Conservation (phyloP, 2,888 invertebrate genomes). For the Leucophenga maculata region DNA sequence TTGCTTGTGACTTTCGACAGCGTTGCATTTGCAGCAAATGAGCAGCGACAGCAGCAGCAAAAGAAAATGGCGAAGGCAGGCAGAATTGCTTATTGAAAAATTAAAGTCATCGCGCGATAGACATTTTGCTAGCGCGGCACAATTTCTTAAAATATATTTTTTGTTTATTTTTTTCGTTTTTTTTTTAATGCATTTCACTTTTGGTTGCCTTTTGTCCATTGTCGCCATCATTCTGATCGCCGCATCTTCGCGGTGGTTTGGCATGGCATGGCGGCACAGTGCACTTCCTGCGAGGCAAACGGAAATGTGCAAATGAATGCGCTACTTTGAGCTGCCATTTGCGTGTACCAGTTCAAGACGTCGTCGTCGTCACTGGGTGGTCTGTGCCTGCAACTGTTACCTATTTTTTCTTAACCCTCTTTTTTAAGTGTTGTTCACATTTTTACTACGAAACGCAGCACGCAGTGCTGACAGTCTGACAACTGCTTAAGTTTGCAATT, state of each 20-base stretch:
- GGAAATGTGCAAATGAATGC: slow-evolving; percentile 65
- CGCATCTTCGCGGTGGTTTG: slow-evolving; percentile 47
- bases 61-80: neutral
- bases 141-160: slow-evolving; percentile 16
- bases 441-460: no score
- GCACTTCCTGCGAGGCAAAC: slow-evolving; percentile 57
- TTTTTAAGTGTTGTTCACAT: no score
- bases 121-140: slow-evolving; percentile 12
- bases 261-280: slow-evolving; percentile 47
- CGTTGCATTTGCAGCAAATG: slow-evolving; percentile 46
- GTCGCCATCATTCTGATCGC: neutral
- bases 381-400: no score
- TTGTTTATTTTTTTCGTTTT: slow-evolving; percentile 1
- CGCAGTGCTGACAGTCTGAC: no score
- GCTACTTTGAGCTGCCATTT: slow-evolving; percentile 31
- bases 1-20: slow-evolving; percentile 37
- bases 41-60: slow-evolving; percentile 3
- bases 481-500: no score
- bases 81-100: neutral
- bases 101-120: neutral
- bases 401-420: no score
- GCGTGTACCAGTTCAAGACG: slow-evolving; percentile 17
- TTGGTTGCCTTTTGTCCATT: slow-evolving; percentile 10
- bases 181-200: neutral
- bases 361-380: neutral